These are phyloP conservation scores for Diprion similis DNA, from an alignment of 1,140 invertebrate genomes.

Conservation along the genomic window DNA sequence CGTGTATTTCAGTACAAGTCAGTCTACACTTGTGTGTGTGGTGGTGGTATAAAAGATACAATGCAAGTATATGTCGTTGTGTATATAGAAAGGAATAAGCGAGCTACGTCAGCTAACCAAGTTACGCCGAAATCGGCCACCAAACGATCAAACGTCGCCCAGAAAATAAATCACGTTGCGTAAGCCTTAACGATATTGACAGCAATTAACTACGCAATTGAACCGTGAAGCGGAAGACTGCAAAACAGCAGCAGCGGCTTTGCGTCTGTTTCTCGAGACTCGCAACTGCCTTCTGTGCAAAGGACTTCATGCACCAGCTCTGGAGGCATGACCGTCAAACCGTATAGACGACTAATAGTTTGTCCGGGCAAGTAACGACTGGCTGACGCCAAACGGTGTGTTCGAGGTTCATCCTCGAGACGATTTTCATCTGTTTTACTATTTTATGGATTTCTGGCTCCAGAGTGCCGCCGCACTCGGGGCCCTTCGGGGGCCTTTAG, in stretches of 20 bases:
- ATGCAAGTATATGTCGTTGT: no score
- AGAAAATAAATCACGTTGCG: neutral
- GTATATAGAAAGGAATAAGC: no score
- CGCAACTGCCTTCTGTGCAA: neutral
- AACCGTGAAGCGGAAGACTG: conserved; percentile 17
- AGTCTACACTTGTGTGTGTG: no score
- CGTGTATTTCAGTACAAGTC: no score
- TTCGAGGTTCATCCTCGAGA: neutral
- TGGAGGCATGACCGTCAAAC: neutral
- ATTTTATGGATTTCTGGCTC: conserved; percentile 13
- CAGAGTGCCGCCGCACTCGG: neutral
- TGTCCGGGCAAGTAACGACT: conserved; percentile 9
- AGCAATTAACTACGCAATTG: conserved; percentile 18
- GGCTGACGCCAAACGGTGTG: neutral
- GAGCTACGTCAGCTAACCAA: neutral
- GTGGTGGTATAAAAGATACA: no score
- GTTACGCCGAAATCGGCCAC: neutral
- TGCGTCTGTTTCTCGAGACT: neutral
- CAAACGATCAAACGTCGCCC: neutral
- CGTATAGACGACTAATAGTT: neutral
- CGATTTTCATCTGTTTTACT: conserved; percentile 15
- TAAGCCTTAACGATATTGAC: conserved; percentile 12
- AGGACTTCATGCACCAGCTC: neutral
- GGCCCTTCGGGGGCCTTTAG: neutral
- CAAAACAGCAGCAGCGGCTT: neutral